These are phyloP conservation scores for Varanus salvator DNA, from an alignment of 2,113 vertebrate genomes.

Conservation along the genomic window DNA sequence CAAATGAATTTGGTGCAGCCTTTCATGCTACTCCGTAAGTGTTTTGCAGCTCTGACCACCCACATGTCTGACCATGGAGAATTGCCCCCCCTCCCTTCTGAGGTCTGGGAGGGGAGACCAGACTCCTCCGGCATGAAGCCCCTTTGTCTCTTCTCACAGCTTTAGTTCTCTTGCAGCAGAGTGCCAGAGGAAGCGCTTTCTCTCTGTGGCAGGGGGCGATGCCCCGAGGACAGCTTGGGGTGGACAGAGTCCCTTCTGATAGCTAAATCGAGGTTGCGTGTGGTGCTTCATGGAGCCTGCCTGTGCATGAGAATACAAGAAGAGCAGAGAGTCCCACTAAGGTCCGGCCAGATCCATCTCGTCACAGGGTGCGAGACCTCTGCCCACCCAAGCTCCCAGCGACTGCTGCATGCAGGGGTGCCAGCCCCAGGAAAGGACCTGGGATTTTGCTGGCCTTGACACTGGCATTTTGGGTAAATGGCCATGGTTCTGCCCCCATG, in stretches of 20 bases:
- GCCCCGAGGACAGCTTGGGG: too few relatives aligned
- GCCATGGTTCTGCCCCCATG: not conserved
- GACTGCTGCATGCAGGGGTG: too few relatives aligned
- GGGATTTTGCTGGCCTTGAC: not conserved
- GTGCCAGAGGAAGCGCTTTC: not conserved
- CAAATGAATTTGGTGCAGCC: not conserved
- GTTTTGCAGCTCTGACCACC: not conserved
- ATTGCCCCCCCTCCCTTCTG: rapidly evolving
- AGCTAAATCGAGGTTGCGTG: not conserved
- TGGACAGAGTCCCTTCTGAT: not conserved
- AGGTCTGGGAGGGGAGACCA: not conserved
- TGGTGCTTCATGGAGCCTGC: rapidly evolving
- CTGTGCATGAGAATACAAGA: not conserved
- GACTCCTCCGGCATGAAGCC: not conserved
- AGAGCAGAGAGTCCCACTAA: too few relatives aligned
- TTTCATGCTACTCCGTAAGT: rapidly evolving
- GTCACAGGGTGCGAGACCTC: too few relatives aligned
- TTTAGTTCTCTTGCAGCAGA: not conserved
- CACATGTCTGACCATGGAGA: rapidly evolving
- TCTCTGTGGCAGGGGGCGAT: too few relatives aligned
- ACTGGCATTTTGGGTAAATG: not conserved
- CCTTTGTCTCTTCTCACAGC: not conserved
- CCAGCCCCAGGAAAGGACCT: too few relatives aligned
- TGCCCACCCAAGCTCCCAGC: too few relatives aligned
- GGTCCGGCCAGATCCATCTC: too few relatives aligned